Base-by-base conservation (phyloP, 2,113 vertebrate genomes). In the Spheniscus mendiculus region DNA sequence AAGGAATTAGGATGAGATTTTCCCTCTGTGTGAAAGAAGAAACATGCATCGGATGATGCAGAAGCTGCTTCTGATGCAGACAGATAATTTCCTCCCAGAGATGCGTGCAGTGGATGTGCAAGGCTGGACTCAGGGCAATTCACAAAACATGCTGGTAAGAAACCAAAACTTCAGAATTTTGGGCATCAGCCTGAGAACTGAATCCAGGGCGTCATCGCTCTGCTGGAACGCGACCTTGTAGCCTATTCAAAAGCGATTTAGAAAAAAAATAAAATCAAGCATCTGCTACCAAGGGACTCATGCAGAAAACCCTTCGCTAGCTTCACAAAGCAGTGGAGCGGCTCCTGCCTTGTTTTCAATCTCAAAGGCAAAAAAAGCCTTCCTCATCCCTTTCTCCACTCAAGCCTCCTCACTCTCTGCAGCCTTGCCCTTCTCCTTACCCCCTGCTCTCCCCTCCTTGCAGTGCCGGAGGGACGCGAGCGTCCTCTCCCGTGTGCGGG, bases 21-120 rank as follows among this genome's bases (percentile, higher is more conserved):
- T 53, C 70, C 19, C 13, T 77, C 76, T 29, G 11, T 40, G 52
- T 80, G 58, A 85, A 85, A 90, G 19, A 14, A n/a, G 72, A 69
- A 73, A 23, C 12, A 7, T 25, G 47, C 0, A 0, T 66, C 0
- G 0, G 40, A 65, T 91, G 49, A 73, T 23, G 38, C 66, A 91
- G 81, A 77, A 84, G 49, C 29, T 80, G 40, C 77, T 87, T 87
- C 53, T 92, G 52, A 15, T 87, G n/a, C 16, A 4, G 72, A 83
- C 61, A 81, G 55, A 34, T 52, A 30, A 79, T 79, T 91, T 91
- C 18, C 36, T 89, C 53, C 27, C 69, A 36, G 25, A 65, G 50
- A 69, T 66, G 14, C 0, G 1, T 44, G 59, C 25, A 6, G 55
- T 36, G 38, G 59, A 50, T 59, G 45, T 0, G 8, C 73, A 63